These are phyloP conservation scores for Odontothrips loti DNA, from an alignment of 2,888 invertebrate species.

Conservation along the genomic window DNA sequence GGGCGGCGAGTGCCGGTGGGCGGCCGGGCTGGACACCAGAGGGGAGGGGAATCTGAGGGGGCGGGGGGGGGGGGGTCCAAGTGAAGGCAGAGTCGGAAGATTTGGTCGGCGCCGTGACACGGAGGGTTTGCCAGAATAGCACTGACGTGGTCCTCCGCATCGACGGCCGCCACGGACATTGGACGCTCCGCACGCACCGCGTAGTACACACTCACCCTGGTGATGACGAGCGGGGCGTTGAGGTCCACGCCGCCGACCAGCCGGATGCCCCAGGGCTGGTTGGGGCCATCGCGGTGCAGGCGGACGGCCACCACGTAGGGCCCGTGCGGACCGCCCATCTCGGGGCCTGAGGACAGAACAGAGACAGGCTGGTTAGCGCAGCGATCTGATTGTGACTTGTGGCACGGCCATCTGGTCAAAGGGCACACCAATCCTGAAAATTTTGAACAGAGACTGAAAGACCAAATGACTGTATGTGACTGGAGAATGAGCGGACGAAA, in stretches of 20 bases:
- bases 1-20: not conserved
- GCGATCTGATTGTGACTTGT: too few species aligned
- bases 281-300: constrained; percentile 64
- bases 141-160: too few species aligned
- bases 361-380: constrained; percentile 34
- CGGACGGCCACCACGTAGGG: constrained; percentile 68
- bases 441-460: too few species aligned
- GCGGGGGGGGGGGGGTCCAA: not conserved
- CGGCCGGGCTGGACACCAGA: not conserved
- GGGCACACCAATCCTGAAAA: too few species aligned
- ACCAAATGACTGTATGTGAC: too few species aligned
- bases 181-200: too few species aligned
- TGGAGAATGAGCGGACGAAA: too few species aligned
- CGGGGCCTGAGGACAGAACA: constrained; percentile 31
- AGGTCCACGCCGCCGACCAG: constrained; percentile 83
- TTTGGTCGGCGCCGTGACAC: too few species aligned
- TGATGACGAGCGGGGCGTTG: constrained; percentile 80
- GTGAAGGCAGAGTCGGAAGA: too few species aligned
- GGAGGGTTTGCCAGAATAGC: too few species aligned
- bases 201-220: constrained; percentile 63
- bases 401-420: too few species aligned
- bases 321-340: constrained; percentile 49
- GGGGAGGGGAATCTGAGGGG: not conserved
- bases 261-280: constrained; percentile 80
- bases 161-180: too few species aligned